phyloP scores from a whole-genome alignment of 2,888 invertebrate species.

The Melitaea athalia region DNA sequence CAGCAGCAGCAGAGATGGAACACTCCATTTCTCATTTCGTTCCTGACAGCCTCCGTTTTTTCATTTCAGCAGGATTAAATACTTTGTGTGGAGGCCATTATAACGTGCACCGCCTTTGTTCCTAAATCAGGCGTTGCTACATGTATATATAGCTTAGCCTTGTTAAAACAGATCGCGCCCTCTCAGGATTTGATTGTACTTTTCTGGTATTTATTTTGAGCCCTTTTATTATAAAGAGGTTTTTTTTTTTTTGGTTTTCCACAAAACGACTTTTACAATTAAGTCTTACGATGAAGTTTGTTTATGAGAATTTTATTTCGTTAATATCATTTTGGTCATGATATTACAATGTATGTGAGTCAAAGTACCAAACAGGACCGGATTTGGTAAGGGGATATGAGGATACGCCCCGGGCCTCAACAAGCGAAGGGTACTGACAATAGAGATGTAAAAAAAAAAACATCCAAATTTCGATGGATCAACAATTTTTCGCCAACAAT shows the following conservation, averaged over 20 bases:
- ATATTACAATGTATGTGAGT: too few relatives aligned
- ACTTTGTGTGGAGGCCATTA: slow-evolving; percentile 22
- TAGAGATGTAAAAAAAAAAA: too few relatives aligned
- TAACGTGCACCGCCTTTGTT: slow-evolving; percentile 21
- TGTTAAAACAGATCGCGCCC: slow-evolving; percentile 2
- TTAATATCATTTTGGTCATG: too few relatives aligned
- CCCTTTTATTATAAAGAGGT: background rate
- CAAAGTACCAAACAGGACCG: too few relatives aligned
- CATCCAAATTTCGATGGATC: too few relatives aligned
- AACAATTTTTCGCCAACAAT: too few relatives aligned
- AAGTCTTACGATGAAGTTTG: background rate
- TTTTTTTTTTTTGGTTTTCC: background rate
- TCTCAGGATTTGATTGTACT: background rate
- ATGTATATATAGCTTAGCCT: slow-evolving; percentile 4
- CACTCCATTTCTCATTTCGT: slow-evolving; percentile 16
- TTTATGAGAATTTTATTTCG: too few relatives aligned
- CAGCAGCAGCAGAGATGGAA: background rate
- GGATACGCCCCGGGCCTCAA: too few relatives aligned
- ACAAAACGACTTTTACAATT: background rate
- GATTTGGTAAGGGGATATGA: too few relatives aligned
- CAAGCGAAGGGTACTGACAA: too few relatives aligned
- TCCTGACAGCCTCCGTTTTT: slow-evolving; percentile 27
- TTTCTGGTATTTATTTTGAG: background rate
- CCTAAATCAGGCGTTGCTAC: slow-evolving; percentile 6
- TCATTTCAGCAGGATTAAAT: slow-evolving; percentile 36